Percentiles rank a stretch among this genome's conserved stretches.
phyloP scores from a whole-genome alignment of 2,888 invertebrate genomes.

The Yponomeuta plumbellus region DNA sequence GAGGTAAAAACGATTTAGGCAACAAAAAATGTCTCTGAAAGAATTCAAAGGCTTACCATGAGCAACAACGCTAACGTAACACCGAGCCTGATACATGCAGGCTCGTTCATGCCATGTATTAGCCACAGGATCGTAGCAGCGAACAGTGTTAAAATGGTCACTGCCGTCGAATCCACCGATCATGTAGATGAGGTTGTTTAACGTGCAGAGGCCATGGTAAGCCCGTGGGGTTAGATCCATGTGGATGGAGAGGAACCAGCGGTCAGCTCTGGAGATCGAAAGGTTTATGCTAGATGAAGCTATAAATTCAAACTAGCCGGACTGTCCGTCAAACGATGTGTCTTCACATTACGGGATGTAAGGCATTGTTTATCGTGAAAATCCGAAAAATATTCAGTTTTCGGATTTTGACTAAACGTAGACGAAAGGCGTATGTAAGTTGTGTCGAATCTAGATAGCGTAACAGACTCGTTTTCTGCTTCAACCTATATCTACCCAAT shows the following conservation, averaged over 20 bases:
- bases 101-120: conserved; percentile 86
- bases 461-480: too few relatives aligned
- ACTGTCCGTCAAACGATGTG: too few relatives aligned
- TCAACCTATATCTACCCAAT: too few relatives aligned
- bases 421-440: too few relatives aligned
- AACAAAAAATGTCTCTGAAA: too few relatives aligned
- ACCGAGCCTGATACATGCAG: conserved; percentile 87
- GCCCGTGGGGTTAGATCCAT: conserved; percentile 83
- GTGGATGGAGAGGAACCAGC: conserved; percentile 84
- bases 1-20: too few relatives aligned
- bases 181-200: conserved; percentile 84
- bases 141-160: conserved; percentile 85
- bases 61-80: conserved; percentile 86
- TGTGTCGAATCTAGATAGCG: too few relatives aligned
- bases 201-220: conserved; percentile 85
- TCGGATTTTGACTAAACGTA: too few relatives aligned
- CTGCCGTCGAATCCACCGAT: conserved; percentile 90
- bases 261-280: conserved; percentile 76
- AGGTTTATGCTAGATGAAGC: not conserved
- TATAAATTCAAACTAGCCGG: too few relatives aligned
- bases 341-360: too few relatives aligned
- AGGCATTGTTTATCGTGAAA: too few relatives aligned
- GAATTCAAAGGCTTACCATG: conserved; percentile 56
- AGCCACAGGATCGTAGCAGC: conserved; percentile 86
- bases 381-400: too few relatives aligned